Evolutionary conservation across 2,797 vertebrate genomes (phyloP), one percentile per base, ranked within the genome.

Genomic region (Cossypha heuglini): DNA sequence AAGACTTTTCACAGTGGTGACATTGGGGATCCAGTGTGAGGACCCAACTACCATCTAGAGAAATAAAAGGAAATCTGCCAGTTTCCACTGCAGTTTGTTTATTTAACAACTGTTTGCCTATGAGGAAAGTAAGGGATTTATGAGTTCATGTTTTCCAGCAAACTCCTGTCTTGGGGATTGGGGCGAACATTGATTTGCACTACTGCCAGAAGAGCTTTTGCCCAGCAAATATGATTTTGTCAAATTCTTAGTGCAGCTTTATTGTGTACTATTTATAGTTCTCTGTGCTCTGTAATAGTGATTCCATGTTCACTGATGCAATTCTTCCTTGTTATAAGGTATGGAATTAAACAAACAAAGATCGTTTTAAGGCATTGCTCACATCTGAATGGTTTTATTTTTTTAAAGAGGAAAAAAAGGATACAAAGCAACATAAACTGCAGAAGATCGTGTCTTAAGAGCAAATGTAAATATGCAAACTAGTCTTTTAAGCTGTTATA

Each of bases 71-170:
- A 94, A 71, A 72, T 71, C 42, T 94, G 78, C 78, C 49, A 72
- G 52, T 75, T 95, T 71, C 57, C 42, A 42, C 38, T 85, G 68
- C 22, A 66, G 78, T 67, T 78, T 67, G 62, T 92, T 93, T 94
- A 29, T 78, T 89, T 92, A 61, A 80, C 57, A 82, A 5, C 59
- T 71, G 13, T 57, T 67, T 57, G 75, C 63, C 67, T 88, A 48
- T 71, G 78, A 87, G 72, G 57, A 74, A 86, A 87, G 64, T 31
- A 91, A 66, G 63, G 59, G 67, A 54, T 94, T 87, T 86, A 73
- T 66, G 35, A 85, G 26, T 89, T 88, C 49, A 18, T 92, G 78
- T 90, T 88, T 94, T 95, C 85, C 57, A 85, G 3, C n/a, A 67
- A 85, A 79, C 57, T 90, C 26, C 57, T 77, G 48, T 90, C 64